Conservation (phyloP, 2,113 vertebrate genomes). For the Brienomyrus longianalis region DNA sequence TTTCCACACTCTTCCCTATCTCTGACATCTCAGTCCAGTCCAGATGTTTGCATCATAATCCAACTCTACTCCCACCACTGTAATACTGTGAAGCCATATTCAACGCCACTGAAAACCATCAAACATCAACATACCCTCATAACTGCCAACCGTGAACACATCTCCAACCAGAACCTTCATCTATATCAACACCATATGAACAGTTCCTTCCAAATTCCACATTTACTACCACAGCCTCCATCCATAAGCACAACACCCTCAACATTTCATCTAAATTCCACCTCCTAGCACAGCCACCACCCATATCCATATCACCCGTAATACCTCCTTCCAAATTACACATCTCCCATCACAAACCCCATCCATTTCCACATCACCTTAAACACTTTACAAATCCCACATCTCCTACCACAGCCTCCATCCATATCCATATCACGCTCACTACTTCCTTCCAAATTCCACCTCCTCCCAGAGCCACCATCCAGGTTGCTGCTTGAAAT, state of each 20-base stretch:
- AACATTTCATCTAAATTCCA: too few relatives aligned
- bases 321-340: background rate
- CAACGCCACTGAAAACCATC: background rate
- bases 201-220: background rate
- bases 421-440: background rate
- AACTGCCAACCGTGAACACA: background rate
- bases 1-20: background rate
- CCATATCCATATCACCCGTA: background rate
- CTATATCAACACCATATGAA: too few relatives aligned
- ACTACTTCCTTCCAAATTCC: background rate
- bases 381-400: background rate
- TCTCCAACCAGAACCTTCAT: background rate
- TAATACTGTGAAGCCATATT: background rate
- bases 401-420: background rate
- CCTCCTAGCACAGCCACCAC: background rate
- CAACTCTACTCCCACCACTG: background rate
- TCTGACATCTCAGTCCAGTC: background rate
- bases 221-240: background rate
- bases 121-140: background rate
- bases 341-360: background rate
- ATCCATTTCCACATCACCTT: background rate
- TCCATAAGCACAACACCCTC: too few relatives aligned
- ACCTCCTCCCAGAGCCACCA: background rate
- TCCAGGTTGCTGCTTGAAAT: background rate
- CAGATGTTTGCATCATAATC: background rate